phyloP scores from a whole-genome alignment of 2,797 vertebrate species.

The Xerus rutilus region DNA sequence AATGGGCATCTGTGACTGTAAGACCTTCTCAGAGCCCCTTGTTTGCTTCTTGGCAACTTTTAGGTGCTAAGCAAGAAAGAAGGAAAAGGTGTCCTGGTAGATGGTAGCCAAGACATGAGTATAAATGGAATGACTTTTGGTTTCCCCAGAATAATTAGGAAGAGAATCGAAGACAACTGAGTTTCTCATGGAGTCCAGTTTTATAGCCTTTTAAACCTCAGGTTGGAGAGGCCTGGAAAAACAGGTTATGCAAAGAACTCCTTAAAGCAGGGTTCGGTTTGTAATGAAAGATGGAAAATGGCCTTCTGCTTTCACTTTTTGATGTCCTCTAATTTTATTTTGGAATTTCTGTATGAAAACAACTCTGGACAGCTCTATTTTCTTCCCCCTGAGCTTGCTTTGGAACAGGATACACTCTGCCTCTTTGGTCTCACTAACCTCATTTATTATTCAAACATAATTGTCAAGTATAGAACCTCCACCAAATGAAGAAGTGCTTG shows the following conservation, averaged over 20 bases:
- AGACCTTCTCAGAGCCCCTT: not conserved
- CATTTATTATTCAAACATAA: conserved; percentile 5
- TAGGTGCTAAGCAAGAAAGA: not conserved
- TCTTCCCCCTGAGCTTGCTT: not conserved
- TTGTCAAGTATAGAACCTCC: not conserved
- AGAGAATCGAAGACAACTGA: not conserved
- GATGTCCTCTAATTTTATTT: not conserved
- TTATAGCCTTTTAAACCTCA: not conserved
- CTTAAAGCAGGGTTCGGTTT: not conserved
- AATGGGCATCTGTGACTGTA: fast-evolving
- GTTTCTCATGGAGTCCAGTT: not conserved
- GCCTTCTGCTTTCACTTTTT: not conserved
- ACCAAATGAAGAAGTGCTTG: not conserved
- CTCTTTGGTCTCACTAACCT: not conserved
- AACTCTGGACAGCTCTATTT: not conserved
- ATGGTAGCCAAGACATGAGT: not conserved
- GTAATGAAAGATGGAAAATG: not conserved
- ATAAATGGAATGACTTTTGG: not conserved
- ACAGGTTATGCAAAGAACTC: not conserved
- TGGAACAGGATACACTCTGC: not conserved
- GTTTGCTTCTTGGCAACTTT: not conserved
- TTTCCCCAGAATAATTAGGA: not conserved
- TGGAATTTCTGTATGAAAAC: not conserved
- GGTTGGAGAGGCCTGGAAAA: not conserved
- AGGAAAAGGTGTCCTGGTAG: not conserved